Percentiles rank a stretch among this genome's conserved stretches.
These are phyloP conservation scores for Bubo scandiacus DNA, from an alignment of 2,113 vertebrate species.

Conservation along the genomic window DNA sequence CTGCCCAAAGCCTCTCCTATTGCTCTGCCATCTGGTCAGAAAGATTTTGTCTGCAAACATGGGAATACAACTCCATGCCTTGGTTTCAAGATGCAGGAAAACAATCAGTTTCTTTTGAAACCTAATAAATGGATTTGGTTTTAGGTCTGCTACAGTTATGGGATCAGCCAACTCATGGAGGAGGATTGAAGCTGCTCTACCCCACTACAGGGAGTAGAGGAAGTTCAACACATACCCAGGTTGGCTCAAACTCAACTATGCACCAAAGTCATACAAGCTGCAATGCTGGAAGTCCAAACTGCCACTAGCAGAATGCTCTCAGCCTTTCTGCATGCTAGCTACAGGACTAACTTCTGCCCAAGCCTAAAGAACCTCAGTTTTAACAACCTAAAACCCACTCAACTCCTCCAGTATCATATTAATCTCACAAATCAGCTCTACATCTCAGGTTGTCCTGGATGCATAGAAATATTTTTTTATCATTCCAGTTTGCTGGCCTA, in stretches of 20 bases:
- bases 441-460: background rate
- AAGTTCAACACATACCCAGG: rapidly evolving
- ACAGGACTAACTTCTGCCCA: background rate
- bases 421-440: background rate
- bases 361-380: background rate
- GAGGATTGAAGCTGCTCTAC: background rate
- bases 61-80: background rate
- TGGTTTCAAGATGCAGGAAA: background rate
- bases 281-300: background rate
- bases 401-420: background rate
- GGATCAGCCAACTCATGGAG: background rate
- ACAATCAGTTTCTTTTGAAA: background rate
- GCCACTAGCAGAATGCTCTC: background rate
- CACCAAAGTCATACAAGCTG: background rate
- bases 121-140: background rate
- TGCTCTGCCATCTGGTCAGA: conserved; percentile 18
- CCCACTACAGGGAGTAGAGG: no score
- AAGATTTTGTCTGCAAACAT: background rate
- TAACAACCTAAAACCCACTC: background rate
- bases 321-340: background rate
- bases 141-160: rapidly evolving
- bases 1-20: background rate
- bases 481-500: background rate
- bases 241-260: background rate
- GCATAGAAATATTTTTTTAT: background rate